Base-by-base conservation (phyloP, 1,140 invertebrate species). In the Pectinophora gossypiella region DNA sequence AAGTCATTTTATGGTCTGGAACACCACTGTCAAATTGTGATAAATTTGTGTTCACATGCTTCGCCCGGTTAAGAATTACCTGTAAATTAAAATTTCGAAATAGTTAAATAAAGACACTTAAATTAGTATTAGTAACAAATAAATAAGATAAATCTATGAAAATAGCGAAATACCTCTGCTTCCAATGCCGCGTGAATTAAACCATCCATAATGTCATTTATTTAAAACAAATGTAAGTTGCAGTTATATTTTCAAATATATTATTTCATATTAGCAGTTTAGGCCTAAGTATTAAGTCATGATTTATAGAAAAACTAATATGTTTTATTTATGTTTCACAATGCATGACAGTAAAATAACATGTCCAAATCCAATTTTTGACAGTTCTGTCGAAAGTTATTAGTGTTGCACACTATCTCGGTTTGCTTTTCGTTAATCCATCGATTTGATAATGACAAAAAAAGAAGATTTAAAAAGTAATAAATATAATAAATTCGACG, bases 181-280 rank as follows among this genome's bases (percentile, higher is more conserved):
- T 89, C 87, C 75, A 88, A 81, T 84, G 85, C 84, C 74, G 87
- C 86, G 79, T 88, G 85, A 79, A 88, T 85, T 86, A 89, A 88
- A 82, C 86, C 86, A 87, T 89, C 86, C 86, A 89, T 89, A 84
- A 83, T 89, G 85, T 80, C 72, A 85, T 84, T 82, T 76, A 80
- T 77, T 78, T 80, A 79, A 83, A 76, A 71, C 74, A 78, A 79
- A 78, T 80, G 59, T 77, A 69, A 84, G 63, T 82, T 69, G 72
- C 67, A 77, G 76, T 73, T 72, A 66, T 68, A 70, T 77, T 80
- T 70, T 70, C 69, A 72, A 70, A 73, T 70, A 59, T 73, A 82
- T 81, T 85, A 74, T 74, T 79, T 80, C 79, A 87, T 85, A 84
- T 82, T 87, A 80, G 62, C 56, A 63, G 54, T 73, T 79, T 81